Base-by-base conservation (phyloP, 2,888 invertebrate species). In the Junonia oenone region DNA sequence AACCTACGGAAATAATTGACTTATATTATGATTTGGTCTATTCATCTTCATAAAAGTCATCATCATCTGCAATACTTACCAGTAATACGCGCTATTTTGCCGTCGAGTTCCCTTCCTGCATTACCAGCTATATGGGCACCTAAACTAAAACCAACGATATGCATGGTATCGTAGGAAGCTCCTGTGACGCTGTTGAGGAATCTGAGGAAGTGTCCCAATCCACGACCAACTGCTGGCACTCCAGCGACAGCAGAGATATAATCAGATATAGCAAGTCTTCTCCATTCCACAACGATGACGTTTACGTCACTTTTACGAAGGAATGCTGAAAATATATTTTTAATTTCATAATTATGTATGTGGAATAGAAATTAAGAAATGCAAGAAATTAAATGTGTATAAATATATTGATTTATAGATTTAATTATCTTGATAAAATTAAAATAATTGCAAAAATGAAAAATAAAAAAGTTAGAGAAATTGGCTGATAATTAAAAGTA, bases 111-210 rank as follows among this genome's bases (percentile, higher is more conserved):
- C 53, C 81, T 74, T 0, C 84, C 83, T 31, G 85, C 83, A 19
- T 69, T 76, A 1, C 85, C 89, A 26, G 83, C 79, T 14, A 89
- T 62, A 63, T 90, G 89, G 1, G 78, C 88, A 1, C 90, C 90
- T 35, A 90, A 76, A 64, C 89, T 89, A 69, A 85, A 88, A 0
- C 90, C 89, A 6, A 90, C 75, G 5, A 90, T 63, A 53, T 90
- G 90, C 14, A 83, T 66, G 33, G 49, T 78, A 6, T 77, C 68
- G 37, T 74, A 81, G 0, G 71, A 65, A 38, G 61, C 65, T 14
- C 56, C 63, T 22, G 47, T 68, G 11, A 51, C 55, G 11, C 37
- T 55, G 48, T 52, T 65, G 51, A 66, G 68, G 65, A 56, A 69
- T 51, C 14, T 61, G 52, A 61, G 63, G 61, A 55, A 82, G 27